Evolutionary conservation across 35 echinoderm and acorn worm genomes (phyloP).

Genomic region (Heliocidaris tuberculata): DNA sequence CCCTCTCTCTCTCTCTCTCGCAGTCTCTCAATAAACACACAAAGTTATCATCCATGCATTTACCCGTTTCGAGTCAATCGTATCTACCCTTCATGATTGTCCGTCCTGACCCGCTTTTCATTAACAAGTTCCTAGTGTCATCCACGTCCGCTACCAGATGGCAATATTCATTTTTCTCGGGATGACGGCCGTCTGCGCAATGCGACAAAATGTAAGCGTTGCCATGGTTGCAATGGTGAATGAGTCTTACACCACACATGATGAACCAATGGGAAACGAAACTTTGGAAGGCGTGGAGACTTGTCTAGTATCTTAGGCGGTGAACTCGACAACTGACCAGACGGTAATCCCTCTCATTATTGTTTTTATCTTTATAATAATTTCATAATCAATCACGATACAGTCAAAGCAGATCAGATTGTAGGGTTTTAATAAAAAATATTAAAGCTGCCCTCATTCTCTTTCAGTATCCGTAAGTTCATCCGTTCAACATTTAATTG

Average conservation of each 20-base stretch:
- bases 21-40: neutral
- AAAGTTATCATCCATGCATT: no score
- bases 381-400: neutral
- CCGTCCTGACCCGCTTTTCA: neutral
- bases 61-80: neutral
- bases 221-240: slow-evolving; percentile 96
- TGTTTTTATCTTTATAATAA: no score
- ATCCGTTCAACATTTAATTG: no score
- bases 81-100: neutral
- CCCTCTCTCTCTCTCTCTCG: neutral
- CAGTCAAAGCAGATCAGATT: no score
- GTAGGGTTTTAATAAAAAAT: no score
- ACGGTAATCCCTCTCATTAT: neutral
- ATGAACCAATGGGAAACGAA: neutral
- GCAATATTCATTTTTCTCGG: slow-evolving; percentile 70
- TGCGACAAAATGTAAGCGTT: slow-evolving; percentile 93
- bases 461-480: no score
- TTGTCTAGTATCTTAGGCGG: neutral
- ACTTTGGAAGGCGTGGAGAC: neutral
- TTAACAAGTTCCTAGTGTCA: slow-evolving; percentile 37
- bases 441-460: no score
- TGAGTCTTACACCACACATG: slow-evolving; percentile 44
- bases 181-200: slow-evolving; percentile 83
- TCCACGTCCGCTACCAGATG: slow-evolving; percentile 66
- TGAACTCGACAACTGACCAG: neutral